These are phyloP conservation scores for Isurus oxyrinchus DNA, from an alignment of 2,113 vertebrate genomes.

Conservation along the genomic window DNA sequence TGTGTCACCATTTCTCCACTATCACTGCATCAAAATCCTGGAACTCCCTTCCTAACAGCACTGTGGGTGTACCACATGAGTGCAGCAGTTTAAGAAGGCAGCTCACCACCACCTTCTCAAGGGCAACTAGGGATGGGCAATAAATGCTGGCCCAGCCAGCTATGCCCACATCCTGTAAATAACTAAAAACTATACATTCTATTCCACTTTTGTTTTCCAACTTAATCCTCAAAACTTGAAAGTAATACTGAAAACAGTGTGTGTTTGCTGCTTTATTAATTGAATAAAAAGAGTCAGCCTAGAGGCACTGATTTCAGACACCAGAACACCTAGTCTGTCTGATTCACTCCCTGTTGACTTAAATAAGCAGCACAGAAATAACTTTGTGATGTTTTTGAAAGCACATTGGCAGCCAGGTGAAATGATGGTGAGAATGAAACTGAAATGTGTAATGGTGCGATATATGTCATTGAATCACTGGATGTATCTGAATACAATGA, in stretches of 20 bases:
- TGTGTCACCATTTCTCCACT: no score
- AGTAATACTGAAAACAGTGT: not conserved
- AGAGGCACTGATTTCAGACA: not conserved
- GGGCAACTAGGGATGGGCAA: no score
- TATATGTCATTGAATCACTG: no score
- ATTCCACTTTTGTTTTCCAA: not conserved
- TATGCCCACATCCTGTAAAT: no score
- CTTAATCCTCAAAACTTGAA: not conserved
- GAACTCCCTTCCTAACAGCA: no score
- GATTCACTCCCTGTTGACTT: not conserved
- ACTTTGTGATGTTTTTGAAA: not conserved
- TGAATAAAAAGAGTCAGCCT: not conserved
- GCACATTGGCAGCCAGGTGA: not conserved
- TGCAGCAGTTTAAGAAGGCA: no score
- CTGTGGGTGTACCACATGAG: no score
- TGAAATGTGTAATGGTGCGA: not conserved
- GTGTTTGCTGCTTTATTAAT: slow-evolving; percentile 1
- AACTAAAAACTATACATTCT: no score
- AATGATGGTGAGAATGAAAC: not conserved
- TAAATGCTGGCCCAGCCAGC: no score
- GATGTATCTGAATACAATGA: not conserved
- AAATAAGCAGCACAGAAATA: not conserved
- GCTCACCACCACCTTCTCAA: no score
- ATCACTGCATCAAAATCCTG: no score
- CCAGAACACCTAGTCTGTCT: not conserved